Conservation (phyloP, 2,888 invertebrate species). For the Rhamnusium bicolor region DNA sequence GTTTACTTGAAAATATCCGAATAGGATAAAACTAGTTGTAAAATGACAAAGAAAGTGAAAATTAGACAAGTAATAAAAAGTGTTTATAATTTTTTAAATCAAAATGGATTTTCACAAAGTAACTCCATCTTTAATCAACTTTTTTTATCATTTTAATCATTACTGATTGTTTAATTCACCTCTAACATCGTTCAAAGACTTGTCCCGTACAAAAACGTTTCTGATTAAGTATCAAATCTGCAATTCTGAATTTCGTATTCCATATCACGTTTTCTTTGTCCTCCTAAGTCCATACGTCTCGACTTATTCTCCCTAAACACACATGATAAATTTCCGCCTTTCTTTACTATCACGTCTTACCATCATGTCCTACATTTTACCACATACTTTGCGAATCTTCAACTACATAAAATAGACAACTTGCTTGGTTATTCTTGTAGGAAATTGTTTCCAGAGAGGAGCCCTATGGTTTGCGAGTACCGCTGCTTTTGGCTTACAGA, state of each 20-base stretch:
- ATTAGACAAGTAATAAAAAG: too few species aligned
- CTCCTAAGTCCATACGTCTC: conserved; percentile 35
- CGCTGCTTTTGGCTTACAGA: conserved; percentile 9
- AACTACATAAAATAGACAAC: conserved; percentile 34
- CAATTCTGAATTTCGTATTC: conserved; percentile 38
- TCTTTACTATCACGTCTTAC: conserved; percentile 36
- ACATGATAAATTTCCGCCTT: conserved; percentile 36
- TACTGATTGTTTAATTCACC: too few species aligned
- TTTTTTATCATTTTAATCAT: too few species aligned
- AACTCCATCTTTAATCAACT: too few species aligned
- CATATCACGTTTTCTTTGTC: conserved; percentile 38
- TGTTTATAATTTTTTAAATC: too few species aligned
- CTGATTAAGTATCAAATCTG: conserved; percentile 29
- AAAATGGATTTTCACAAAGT: too few species aligned
- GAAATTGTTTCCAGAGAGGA: conserved; percentile 16
- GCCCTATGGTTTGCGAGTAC: conserved; percentile 7
- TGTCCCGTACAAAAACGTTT: neutral
- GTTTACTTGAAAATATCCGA: too few species aligned
- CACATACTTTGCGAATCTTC: conserved; percentile 32
- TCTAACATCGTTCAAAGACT: too few species aligned
- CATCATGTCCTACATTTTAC: conserved; percentile 37
- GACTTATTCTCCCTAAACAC: conserved; percentile 35
- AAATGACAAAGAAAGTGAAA: too few species aligned
- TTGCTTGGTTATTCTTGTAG: conserved; percentile 28
- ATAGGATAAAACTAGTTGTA: too few species aligned